Evolutionary conservation across 2,888 invertebrate genomes (phyloP).

Genomic region (Gymnosoma rotundatum): DNA sequence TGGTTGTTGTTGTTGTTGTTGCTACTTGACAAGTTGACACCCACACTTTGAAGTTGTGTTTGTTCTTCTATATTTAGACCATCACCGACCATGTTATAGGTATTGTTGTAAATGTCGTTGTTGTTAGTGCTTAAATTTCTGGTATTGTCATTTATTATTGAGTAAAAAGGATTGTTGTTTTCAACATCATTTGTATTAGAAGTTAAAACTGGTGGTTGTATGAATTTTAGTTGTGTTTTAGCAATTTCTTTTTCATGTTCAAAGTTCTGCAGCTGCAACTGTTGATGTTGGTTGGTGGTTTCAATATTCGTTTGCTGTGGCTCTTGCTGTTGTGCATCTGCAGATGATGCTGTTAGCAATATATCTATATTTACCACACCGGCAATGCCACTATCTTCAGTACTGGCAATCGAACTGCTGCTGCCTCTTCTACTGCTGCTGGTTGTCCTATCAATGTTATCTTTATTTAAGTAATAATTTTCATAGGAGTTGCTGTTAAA

Average conservation of each 20-base stretch:
- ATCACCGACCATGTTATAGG: conserved; percentile 47
- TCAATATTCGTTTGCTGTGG: conserved; percentile 57
- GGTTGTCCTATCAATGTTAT: conserved; percentile 68
- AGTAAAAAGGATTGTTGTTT: conserved; percentile 65
- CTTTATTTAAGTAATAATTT: conserved; percentile 60
- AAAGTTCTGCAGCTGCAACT: conserved; percentile 48
- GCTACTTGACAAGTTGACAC: conserved; percentile 61
- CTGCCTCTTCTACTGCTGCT: conserved; percentile 56
- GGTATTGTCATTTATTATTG: conserved; percentile 66
- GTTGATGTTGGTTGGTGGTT: conserved; percentile 66
- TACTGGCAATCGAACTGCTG: conserved; percentile 37
- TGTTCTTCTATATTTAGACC: conserved; percentile 52
- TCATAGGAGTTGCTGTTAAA: conserved; percentile 46
- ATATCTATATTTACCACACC: conserved; percentile 81
- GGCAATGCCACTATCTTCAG: conserved; percentile 72
- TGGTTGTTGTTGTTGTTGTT: conserved; percentile 59
- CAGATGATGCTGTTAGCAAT: conserved; percentile 79
- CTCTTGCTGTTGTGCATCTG: conserved; percentile 72
- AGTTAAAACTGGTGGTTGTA: conserved; percentile 67
- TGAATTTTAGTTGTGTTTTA: conserved; percentile 76
- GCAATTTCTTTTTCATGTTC: conserved; percentile 64
- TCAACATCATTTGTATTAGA: conserved; percentile 62
- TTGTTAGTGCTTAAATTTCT: conserved; percentile 75
- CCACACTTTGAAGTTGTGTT: conserved; percentile 49
- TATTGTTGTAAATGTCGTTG: conserved; percentile 63